Base-by-base conservation (phyloP, 2,888 invertebrate genomes). In the Ectemnius lituratus region DNA sequence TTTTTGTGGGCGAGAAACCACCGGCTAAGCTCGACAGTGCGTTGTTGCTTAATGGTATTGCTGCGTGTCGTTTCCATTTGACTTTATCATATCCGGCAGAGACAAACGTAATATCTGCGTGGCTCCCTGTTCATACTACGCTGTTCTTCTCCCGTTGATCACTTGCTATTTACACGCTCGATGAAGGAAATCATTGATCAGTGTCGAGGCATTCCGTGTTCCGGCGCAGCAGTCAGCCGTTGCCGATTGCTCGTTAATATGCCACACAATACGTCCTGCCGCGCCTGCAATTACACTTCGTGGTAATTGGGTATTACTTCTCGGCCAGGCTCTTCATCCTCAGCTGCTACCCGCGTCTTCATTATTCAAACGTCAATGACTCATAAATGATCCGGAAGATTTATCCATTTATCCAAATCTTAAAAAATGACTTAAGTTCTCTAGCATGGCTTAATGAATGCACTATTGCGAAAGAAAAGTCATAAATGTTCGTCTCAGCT, bases 131-230 rank as follows among this genome's bases (percentile, higher is more conserved):
- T 37, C 37, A 4, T 11, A 37, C 8, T 37, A 8, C 37, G 37
- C 11, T 11, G 37, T 64, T 56, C 37, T 52, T 4, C 16, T 4
- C 5, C 8, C 52, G 16, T 4, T 66, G 73, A 76, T 76, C 73
- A 65, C 14, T 37, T 45, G 45, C 45, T 64, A 74, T 77, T 78
- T 78, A 77, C 77, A 71, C 75, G 69, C 61, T 67, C 74, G 71
- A 69, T 64, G 74, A 79, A 79, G 74, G 74, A 75, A 72, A 74
- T 77, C 78, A 77, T 74, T 69, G 78, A 76, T 74, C 71, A 56
- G 62, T 37, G 62, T 61, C 57, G 23, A 23, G 2, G 70, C 65
- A 63, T 67, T 78, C 74, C 47, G 74, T 67, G 37, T 37, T 37
- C 37, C 37, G 37, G 37, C 37, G 37, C 63, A 49, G 62, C 68